These are phyloP conservation scores for Gallinago media DNA, from an alignment of 2,113 vertebrate species.

Conservation along the genomic window DNA sequence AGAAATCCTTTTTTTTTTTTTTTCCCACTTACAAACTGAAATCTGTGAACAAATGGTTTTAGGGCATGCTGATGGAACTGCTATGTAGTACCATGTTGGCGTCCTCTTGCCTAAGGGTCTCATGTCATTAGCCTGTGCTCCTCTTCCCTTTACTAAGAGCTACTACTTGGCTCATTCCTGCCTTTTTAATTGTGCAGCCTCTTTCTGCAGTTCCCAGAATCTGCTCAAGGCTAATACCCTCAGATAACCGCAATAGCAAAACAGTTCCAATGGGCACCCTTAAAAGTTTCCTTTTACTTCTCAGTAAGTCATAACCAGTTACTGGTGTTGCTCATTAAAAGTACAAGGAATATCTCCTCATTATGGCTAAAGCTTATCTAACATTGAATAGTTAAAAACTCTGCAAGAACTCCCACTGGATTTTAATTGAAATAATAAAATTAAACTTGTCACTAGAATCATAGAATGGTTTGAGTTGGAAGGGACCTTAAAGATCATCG, in stretches of 20 bases:
- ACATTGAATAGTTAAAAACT: neutral
- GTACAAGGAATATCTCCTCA: neutral
- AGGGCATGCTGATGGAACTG: neutral
- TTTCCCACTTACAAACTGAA: neutral
- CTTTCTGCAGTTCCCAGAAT: neutral
- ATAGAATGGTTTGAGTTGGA: too few relatives aligned
- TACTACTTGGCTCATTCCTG: neutral
- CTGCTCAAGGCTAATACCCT: constrained; percentile 46
- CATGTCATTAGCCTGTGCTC: neutral
- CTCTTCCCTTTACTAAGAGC: neutral
- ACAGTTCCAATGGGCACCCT: constrained; percentile 48
- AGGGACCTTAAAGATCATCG: too few relatives aligned
- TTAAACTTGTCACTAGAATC: neutral
- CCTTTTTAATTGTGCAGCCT: constrained; percentile 29
- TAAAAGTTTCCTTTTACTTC: constrained; percentile 52
- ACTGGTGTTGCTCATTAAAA: constrained; percentile 1
- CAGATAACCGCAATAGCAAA: neutral
- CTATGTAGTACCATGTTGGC: neutral
- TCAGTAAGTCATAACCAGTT: neutral
- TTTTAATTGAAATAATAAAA: constrained; percentile 23
- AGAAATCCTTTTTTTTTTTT: neutral
- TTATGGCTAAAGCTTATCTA: neutral
- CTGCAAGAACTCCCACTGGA: neutral
- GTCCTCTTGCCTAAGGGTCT: constrained; percentile 20
- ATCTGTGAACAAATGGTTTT: neutral